Conservation (phyloP, 2,888 invertebrate genomes). For the Azorinus chamasolen region DNA sequence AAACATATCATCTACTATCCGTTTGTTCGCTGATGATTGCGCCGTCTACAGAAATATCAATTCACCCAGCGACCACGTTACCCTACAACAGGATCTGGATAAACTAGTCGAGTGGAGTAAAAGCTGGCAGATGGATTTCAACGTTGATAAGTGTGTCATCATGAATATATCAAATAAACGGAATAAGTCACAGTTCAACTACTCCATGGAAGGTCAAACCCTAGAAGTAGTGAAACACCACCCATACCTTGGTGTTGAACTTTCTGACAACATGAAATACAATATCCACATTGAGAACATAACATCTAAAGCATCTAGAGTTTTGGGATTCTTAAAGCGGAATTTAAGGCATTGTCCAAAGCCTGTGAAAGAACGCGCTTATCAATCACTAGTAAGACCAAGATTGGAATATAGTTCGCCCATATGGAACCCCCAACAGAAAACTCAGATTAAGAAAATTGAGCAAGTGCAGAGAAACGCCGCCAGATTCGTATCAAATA, state of each 20-base stretch:
- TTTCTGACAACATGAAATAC: conserved; percentile 13
- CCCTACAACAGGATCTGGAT: background rate
- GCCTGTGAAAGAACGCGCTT: background rate
- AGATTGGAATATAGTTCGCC: background rate
- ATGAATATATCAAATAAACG: background rate
- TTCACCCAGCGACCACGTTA: no score
- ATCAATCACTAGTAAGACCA: background rate
- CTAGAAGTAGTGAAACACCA: background rate
- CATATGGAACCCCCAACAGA: conserved; percentile 9
- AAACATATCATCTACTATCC: no score
- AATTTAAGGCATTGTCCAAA: conserved; percentile 10
- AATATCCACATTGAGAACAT: conserved; percentile 8
- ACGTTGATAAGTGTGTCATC: conserved; percentile 2
- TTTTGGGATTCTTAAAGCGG: background rate
- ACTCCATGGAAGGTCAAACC: background rate
- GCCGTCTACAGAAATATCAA: conserved; percentile 11
- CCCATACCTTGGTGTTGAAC: conserved; percentile 1
- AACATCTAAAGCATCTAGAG: background rate
- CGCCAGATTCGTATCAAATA: conserved; percentile 2
- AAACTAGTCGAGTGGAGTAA: no score
- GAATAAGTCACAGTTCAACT: no score
- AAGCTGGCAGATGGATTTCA: no score
- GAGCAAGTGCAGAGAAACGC: conserved; percentile 4
- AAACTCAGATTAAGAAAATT: conserved; percentile 1
- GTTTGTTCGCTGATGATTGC: conserved; percentile 1